A percentile compares a stretch with the other conserved stretches of the same genome.
Conservation (phyloP, 2,113 vertebrate species). For the Suncus etruscus region DNA sequence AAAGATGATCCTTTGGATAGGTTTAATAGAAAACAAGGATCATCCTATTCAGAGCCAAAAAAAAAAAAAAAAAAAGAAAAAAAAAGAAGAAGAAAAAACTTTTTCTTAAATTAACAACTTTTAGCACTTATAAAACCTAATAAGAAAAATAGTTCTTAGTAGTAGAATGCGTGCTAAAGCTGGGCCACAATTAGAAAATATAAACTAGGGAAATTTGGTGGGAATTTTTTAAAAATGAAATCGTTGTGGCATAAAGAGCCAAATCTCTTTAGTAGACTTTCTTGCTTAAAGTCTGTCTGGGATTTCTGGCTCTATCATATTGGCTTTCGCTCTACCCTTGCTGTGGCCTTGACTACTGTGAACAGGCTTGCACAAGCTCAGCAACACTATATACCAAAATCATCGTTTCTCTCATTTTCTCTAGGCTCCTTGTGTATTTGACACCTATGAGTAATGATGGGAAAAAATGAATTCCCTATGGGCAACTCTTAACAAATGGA, state of each 20-base stretch:
- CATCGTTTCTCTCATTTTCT: background rate
- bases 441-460: background rate
- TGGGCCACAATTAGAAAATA: background rate
- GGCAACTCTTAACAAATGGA: background rate
- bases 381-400: background rate
- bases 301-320: background rate
- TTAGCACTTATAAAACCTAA: background rate
- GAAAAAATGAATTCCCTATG: background rate
- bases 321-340: background rate
- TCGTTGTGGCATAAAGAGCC: background rate
- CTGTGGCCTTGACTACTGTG: background rate
- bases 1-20: background rate
- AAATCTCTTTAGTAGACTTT: background rate
- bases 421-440: background rate
- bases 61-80: background rate
- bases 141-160: conserved; percentile 18
- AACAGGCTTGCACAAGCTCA: background rate
- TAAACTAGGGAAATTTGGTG: background rate
- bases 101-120: background rate
- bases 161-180: background rate
- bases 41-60: conserved; percentile 13
- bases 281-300: background rate
- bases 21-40: background rate
- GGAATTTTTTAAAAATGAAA: conserved; percentile 24
- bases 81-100: background rate